Base-by-base conservation (phyloP, 2,797 vertebrate genomes). In the Acrossocheilus fasciatus region DNA sequence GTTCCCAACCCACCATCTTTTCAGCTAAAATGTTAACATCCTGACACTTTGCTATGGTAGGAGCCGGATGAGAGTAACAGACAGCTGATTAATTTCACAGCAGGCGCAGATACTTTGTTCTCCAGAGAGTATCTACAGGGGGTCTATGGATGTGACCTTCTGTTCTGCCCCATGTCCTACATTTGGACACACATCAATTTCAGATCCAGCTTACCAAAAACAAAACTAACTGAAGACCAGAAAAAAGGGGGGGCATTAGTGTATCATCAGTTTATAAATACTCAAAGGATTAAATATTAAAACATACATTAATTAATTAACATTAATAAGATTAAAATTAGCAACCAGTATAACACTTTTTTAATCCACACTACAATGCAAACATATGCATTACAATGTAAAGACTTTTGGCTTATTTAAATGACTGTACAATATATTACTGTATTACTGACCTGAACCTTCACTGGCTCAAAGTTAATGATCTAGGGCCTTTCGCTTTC, bases 81-180 rank as follows among this genome's bases (percentile, higher is more conserved):
- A 75, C 70, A 75, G 41, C 43, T 26, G 82, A 75, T 74, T 83
- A 50, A 75, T 83, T 62, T 83, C 82, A 64, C 82, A 66, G 72
- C 70, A 66, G 43, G 54, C 12, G 17, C 57, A 75, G 57, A 83
- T 45, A 64, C 82, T 74, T 59, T 74, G 54, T 47, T 34, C 41
- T 64, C 69, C 54, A 45, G 6, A 75, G 41, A 50, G 54, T 15
- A 62, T 47, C 54, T 74, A n/a, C 57, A 50, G 57, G 72, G 82
- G 82, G 82, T 50, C 57, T 50, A 47, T 64, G 57, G 26, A 83
- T 64, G 30, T 75, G 57, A 47, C 30, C 34, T 83, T 47, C 43
- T 62, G 41, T 75, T 75, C 82, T 50, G 18, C 82, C 12, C 70
- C 6, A 20, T 75, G 70, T 75, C 18, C 41, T 15, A 45, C n/a